phyloP scores from a whole-genome alignment of 1,140 invertebrate genomes.

The Pachyrhynchus sulphureomaculatus region DNA sequence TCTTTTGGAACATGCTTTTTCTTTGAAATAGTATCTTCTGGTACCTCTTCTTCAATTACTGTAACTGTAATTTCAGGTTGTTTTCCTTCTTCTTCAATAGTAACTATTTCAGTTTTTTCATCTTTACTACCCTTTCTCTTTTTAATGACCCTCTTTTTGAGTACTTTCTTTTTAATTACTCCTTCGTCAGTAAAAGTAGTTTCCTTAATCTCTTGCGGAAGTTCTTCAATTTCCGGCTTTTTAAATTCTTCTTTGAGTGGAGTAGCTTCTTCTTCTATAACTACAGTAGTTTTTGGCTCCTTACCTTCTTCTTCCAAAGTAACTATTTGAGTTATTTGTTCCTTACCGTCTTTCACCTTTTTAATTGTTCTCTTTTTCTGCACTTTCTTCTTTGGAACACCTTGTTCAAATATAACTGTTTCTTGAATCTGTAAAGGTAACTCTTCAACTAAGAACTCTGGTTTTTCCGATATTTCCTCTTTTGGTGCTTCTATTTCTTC shows the following conservation, averaged over 20 bases:
- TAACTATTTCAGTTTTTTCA: slow-evolving; percentile 44
- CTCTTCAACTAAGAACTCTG: slow-evolving; percentile 49
- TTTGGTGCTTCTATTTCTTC: not conserved
- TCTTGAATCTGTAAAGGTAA: slow-evolving; percentile 41
- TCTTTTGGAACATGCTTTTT: too few relatives aligned
- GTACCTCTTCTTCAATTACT: too few relatives aligned
- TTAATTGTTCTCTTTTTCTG: slow-evolving; percentile 30
- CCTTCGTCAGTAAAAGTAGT: slow-evolving; percentile 25
- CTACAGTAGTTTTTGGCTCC: slow-evolving; percentile 44
- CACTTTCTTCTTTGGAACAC: slow-evolving; percentile 26
- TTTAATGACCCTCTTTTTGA: slow-evolving; percentile 26
- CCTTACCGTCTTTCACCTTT: slow-evolving; percentile 42
- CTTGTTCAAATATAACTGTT: slow-evolving; percentile 20
- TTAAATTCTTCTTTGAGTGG: not conserved
- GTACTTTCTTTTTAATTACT: not conserved
- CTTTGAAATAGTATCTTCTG: too few relatives aligned
- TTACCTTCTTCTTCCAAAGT: slow-evolving; percentile 45
- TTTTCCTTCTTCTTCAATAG: slow-evolving; percentile 46
- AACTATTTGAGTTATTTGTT: slow-evolving; percentile 47
- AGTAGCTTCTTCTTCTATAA: slow-evolving; percentile 45
- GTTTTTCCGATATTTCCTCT: too few relatives aligned
- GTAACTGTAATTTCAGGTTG: slow-evolving; percentile 11
- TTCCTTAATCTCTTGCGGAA: slow-evolving; percentile 50
- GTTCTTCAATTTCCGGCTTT: slow-evolving; percentile 37
- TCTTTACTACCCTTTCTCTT: slow-evolving; percentile 42